Evolutionary conservation across 2,797 vertebrate genomes (phyloP).

Genomic region (Halcyon smyrnensis): DNA sequence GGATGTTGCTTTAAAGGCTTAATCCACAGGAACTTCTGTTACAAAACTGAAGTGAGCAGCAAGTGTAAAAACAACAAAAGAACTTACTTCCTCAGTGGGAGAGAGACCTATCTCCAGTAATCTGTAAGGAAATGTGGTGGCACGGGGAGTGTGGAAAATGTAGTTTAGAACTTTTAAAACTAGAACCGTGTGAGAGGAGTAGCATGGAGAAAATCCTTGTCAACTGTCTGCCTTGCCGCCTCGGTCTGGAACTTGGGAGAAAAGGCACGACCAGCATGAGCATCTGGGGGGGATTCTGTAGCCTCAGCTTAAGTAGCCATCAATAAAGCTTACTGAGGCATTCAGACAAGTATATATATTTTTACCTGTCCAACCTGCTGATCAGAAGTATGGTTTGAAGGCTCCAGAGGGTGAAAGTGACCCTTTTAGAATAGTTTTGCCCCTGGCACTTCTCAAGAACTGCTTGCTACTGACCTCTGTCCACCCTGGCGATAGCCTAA

Average conservation of each 20-base stretch:
- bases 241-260: neutral
- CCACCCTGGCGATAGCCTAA: neutral
- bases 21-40: neutral
- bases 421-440: neutral
- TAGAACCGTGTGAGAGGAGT: neutral
- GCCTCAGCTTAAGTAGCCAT: neutral
- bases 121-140: neutral
- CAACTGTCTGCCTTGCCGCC: neutral
- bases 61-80: neutral
- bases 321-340: neutral
- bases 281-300: neutral
- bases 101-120: neutral
- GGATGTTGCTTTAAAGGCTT: neutral
- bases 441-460: neutral
- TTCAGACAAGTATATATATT: neutral
- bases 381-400: neutral
- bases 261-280: neutral
- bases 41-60: neutral
- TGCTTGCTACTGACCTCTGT: neutral
- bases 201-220: neutral
- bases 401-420: neutral
- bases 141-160: neutral
- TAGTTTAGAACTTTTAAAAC: neutral
- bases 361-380: neutral
- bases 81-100: neutral